These are phyloP conservation scores for Spea multiplicata DNA, from an alignment of 2,113 vertebrate species.

Conservation along the genomic window DNA sequence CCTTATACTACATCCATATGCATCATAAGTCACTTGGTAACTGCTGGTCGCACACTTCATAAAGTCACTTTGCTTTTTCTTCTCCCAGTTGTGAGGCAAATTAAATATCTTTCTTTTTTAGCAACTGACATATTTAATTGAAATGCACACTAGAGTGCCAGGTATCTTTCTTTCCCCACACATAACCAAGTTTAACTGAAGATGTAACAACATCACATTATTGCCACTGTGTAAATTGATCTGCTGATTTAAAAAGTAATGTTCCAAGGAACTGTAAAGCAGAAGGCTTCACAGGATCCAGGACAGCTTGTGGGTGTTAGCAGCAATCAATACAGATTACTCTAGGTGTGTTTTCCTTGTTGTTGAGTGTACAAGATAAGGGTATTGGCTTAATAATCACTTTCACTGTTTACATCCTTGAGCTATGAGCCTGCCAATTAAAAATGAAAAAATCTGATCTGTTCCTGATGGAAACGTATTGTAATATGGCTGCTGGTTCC, in stretches of 20 bases:
- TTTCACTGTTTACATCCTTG: too few species aligned
- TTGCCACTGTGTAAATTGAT: constrained; percentile 8
- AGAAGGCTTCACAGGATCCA: neutral
- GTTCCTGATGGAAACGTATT: too few species aligned
- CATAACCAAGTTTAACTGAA: constrained; percentile 4
- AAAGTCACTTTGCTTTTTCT: neutral
- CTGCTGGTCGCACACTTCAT: neutral
- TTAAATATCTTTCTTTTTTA: constrained; percentile 13
- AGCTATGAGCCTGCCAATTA: too few species aligned
- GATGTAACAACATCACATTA: neutral
- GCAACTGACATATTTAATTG: neutral
- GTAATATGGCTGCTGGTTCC: too few species aligned
- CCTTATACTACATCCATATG: too few species aligned
- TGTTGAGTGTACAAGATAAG: neutral
- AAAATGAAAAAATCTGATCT: too few species aligned
- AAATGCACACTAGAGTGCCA: neutral
- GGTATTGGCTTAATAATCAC: neutral
- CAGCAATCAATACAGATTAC: neutral
- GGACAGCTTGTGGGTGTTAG: neutral
- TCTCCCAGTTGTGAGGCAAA: neutral
- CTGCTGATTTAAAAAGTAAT: constrained; percentile 1
- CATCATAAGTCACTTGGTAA: neutral
- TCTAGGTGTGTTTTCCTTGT: neutral
- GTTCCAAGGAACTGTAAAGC: neutral
- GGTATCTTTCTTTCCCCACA: neutral